A percentile compares a stretch with the other conserved stretches of the same genome.
Conservation (phyloP, 2,113 vertebrate genomes). For the Zapus hudsonius region DNA sequence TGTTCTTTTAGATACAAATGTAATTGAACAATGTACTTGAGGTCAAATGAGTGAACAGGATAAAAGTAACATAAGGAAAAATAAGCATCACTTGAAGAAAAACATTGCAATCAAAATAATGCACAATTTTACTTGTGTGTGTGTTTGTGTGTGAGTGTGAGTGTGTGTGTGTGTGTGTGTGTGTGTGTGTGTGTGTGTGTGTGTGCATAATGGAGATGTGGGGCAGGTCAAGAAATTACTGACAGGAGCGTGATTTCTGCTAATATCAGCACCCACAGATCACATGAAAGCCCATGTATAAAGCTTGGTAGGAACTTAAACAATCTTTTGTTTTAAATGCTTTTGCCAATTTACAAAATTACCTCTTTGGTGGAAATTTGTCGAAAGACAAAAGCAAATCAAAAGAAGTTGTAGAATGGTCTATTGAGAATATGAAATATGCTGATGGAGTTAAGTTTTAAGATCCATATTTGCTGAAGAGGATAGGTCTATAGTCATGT, state of each 20-base stretch:
- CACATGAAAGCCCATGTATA: neutral
- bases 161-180: neutral
- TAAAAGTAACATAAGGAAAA: neutral
- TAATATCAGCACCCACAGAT: neutral
- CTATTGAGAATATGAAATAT: neutral
- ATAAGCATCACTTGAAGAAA: neutral
- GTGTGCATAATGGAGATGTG: neutral
- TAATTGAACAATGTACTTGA: neutral
- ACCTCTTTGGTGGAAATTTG: neutral
- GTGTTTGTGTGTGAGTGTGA: neutral
- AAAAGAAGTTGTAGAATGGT: slow-evolving; percentile 9
- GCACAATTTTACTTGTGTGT: neutral
- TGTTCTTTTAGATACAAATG: slow-evolving; percentile 1
- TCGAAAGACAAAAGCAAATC: neutral
- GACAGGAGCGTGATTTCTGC: neutral
- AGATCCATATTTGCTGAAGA: slow-evolving; percentile 3
- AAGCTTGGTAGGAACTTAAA: neutral
- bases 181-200: neutral
- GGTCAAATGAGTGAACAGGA: neutral
- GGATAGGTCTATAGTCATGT: neutral
- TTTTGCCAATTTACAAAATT: neutral
- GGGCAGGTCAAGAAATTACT: slow-evolving; percentile 16
- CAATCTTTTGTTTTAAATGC: neutral
- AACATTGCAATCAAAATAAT: neutral
- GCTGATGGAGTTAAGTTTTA: neutral